These are phyloP conservation scores for Merodon equestris DNA, from an alignment of 2,888 invertebrate species.

Conservation along the genomic window DNA sequence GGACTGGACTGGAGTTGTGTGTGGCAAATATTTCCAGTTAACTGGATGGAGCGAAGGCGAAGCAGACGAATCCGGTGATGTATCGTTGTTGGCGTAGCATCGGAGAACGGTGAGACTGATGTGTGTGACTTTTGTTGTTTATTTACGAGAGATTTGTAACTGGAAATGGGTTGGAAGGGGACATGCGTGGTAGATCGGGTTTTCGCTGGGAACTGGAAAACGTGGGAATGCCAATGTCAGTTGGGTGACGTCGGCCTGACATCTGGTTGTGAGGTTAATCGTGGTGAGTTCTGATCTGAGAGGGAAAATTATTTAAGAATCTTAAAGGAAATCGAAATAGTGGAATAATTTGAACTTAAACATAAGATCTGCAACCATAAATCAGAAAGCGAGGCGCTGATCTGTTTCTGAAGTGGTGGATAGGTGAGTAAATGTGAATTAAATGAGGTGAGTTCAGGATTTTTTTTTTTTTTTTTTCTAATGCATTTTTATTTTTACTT, in stretches of 20 bases:
- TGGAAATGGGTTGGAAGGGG: slow-evolving; percentile 48
- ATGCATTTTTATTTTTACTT: no score
- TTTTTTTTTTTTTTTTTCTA: no score
- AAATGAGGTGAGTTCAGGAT: no score
- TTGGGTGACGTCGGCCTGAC: slow-evolving; percentile 21
- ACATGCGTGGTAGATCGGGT: slow-evolving; percentile 32
- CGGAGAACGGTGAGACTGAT: slow-evolving; percentile 39
- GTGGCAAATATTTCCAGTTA: slow-evolving; percentile 48
- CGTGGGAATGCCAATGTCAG: slow-evolving; percentile 31
- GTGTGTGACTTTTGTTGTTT: slow-evolving; percentile 58
- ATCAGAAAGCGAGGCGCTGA: no score
- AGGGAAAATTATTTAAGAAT: no score
- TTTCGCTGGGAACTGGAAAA: slow-evolving; percentile 14
- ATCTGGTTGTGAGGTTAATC: slow-evolving; percentile 30
- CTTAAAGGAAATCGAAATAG: no score
- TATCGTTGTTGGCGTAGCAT: slow-evolving; percentile 27
- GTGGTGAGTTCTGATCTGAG: slow-evolving; percentile 36
- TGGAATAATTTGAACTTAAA: no score
- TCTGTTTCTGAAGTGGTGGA: no score
- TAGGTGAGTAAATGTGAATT: no score
- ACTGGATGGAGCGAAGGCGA: slow-evolving; percentile 44
- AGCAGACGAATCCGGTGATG: not conserved
- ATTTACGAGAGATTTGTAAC: slow-evolving; percentile 56
- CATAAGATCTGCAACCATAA: no score
- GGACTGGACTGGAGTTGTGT: slow-evolving; percentile 58